These are phyloP conservation scores for Zoanthus solanderi DNA, from an alignment of 92 coral and sea anemone species.

Conservation along the genomic window DNA sequence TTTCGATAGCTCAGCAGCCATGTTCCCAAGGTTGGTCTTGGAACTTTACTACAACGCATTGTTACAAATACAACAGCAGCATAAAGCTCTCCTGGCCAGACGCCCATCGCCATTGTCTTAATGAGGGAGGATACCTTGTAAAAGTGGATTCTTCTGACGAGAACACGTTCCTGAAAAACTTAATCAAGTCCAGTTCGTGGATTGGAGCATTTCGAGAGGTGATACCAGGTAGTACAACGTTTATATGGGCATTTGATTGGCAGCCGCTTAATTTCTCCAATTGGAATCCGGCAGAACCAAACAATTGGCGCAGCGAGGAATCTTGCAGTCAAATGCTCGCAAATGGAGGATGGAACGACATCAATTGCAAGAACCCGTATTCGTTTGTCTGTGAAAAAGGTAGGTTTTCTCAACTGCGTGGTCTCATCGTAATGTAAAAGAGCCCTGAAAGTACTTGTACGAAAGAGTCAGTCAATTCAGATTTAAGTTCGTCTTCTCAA, in stretches of 20 bases:
- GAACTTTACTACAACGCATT: neutral
- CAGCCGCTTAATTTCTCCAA: neutral
- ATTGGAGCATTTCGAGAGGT: slow-evolving; percentile 17
- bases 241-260: slow-evolving; percentile 2
- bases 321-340: neutral
- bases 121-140: slow-evolving; percentile 10
- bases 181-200: neutral
- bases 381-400: slow-evolving; percentile 29
- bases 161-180: slow-evolving; percentile 9
- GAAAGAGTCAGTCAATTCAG: neutral
- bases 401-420: neutral
- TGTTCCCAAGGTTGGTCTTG: slow-evolving; percentile 26
- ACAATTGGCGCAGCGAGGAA: neutral
- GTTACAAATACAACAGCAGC: neutral
- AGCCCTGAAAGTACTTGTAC: neutral
- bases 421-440: neutral
- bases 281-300: neutral
- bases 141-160: slow-evolving; percentile 3
- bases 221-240: neutral
- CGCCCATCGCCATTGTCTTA: neutral
- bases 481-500: neutral
- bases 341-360: slow-evolving; percentile 19
- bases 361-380: neutral
- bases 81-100: neutral
- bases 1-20: neutral